Conservation (phyloP, 2,113 vertebrate species). For the Muntiacus reevesi region DNA sequence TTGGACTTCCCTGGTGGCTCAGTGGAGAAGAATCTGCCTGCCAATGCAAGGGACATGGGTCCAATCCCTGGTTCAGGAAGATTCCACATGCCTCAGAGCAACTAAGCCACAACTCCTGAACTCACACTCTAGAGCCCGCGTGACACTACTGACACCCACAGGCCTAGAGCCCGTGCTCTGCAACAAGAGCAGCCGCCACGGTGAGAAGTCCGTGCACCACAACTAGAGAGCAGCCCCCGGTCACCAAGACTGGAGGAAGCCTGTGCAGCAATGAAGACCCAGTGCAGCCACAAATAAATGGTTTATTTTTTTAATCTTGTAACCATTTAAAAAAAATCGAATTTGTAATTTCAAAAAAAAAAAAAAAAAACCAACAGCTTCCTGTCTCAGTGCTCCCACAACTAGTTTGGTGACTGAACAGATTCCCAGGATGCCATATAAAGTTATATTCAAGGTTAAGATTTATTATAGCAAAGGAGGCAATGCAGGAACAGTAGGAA, state of each 20-base stretch:
- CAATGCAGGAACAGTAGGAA: background rate
- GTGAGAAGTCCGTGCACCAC: accelerated
- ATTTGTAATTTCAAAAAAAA: background rate
- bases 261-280: background rate
- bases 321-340: background rate
- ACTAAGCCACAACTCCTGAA: background rate
- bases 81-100: background rate
- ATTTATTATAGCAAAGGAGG: background rate
- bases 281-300: background rate
- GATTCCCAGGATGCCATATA: background rate
- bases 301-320: background rate
- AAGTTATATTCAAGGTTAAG: background rate
- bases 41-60: background rate
- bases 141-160: background rate
- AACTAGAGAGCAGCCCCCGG: background rate
- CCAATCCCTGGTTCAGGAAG: background rate
- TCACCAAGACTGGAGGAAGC: background rate
- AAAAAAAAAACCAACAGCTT: background rate
- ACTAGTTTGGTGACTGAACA: background rate
- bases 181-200: background rate
- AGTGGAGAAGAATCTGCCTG: background rate
- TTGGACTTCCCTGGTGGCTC: background rate
- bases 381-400: background rate
- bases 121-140: background rate
- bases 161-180: background rate